These are phyloP conservation scores for Drosophila kambysellisi DNA, from an alignment of 2,888 invertebrate genomes.

Conservation along the genomic window DNA sequence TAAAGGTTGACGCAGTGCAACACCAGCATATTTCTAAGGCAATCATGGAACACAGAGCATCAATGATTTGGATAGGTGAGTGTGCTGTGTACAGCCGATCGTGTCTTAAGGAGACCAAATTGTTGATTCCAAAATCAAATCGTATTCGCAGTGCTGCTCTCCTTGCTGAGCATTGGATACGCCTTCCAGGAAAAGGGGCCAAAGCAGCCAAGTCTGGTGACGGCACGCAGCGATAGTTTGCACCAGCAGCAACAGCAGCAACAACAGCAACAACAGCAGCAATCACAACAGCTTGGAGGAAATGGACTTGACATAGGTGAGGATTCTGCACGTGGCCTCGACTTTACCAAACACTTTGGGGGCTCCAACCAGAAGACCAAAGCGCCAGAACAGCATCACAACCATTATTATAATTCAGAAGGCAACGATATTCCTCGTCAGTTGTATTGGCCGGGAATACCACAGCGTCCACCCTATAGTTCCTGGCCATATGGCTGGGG, in stretches of 20 bases:
- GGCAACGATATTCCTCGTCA: slow-evolving; percentile 61
- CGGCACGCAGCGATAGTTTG: slow-evolving; percentile 45
- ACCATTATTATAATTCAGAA: slow-evolving; percentile 71
- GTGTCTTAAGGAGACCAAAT: background rate
- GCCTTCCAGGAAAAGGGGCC: slow-evolving; percentile 65
- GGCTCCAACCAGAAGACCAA: slow-evolving; percentile 49
- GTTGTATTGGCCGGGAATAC: slow-evolving; percentile 31
- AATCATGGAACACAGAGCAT: slow-evolving; percentile 59
- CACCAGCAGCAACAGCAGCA: slow-evolving; percentile 21
- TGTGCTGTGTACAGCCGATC: background rate
- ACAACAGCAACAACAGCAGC: slow-evolving; percentile 7
- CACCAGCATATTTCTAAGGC: slow-evolving; percentile 43
- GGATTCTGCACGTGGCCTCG: slow-evolving; percentile 54
- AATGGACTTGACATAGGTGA: slow-evolving; percentile 25
- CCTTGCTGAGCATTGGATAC: slow-evolving; percentile 35
- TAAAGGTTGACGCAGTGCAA: slow-evolving; percentile 39
- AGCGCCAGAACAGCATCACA: slow-evolving; percentile 61
- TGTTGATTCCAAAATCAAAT: background rate
- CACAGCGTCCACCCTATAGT: slow-evolving; percentile 32
- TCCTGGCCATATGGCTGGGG: slow-evolving; percentile 42
- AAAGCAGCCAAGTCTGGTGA: slow-evolving; percentile 43
- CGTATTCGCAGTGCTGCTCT: slow-evolving; percentile 47
- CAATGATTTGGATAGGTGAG: slow-evolving; percentile 60
- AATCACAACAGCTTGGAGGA: slow-evolving; percentile 7
- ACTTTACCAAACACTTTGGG: slow-evolving; percentile 63